Evolutionary conservation across 2,113 vertebrate genomes (phyloP).

Genomic region (Ahaetulla prasina): DNA sequence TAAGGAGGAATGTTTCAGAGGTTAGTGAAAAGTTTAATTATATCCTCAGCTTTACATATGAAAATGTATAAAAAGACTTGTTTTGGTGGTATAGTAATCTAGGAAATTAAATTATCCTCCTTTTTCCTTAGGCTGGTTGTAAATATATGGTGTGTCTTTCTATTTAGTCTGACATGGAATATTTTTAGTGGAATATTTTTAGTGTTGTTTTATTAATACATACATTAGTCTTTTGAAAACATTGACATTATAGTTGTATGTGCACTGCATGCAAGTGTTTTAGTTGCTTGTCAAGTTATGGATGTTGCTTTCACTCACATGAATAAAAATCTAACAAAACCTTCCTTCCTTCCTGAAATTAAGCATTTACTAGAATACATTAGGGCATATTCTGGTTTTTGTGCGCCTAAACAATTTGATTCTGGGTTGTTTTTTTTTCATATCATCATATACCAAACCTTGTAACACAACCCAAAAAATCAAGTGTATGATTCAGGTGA

Average conservation of each 20-base stretch:
- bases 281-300: background rate
- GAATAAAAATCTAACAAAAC: background rate
- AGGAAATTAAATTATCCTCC: background rate
- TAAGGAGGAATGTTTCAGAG: constrained; percentile 16
- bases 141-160: background rate
- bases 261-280: background rate
- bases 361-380: background rate
- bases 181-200: background rate
- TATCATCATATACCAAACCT: background rate
- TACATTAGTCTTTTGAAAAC: background rate
- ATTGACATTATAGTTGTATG: background rate
- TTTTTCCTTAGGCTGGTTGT: background rate
- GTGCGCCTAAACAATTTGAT: constrained; percentile 36
- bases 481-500: background rate
- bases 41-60: background rate
- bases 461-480: background rate
- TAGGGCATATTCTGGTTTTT: background rate
- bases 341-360: background rate
- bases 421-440: background rate
- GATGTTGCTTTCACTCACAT: background rate
- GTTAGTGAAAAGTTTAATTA: background rate
- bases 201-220: background rate
- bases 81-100: background rate
- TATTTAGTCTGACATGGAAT: background rate
- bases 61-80: constrained; percentile 17